Conservation (phyloP, 2,888 invertebrate species). For the Pterostichus madidus region DNA sequence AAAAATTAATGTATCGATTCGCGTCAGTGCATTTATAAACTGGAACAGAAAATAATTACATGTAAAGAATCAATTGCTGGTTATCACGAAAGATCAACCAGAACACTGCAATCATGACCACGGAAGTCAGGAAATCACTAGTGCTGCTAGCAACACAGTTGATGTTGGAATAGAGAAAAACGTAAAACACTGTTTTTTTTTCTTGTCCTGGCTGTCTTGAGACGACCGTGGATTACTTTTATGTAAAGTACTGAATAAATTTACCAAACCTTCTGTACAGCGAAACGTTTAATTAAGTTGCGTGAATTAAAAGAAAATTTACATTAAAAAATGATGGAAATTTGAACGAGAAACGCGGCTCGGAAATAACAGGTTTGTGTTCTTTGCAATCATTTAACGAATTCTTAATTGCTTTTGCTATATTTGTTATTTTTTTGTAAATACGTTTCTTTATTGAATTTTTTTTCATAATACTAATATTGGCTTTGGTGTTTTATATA, state of each 20-base stretch:
- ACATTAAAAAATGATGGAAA: slow-evolving; percentile 63
- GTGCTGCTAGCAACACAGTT: neutral
- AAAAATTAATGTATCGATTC: slow-evolving; percentile 29
- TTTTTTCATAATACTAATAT: slow-evolving; percentile 5
- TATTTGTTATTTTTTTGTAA: slow-evolving; percentile 14
- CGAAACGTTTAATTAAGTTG: slow-evolving; percentile 64
- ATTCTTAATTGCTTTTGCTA: slow-evolving; percentile 33
- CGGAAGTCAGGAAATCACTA: neutral
- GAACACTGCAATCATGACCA: neutral
- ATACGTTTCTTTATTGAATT: slow-evolving; percentile 15
- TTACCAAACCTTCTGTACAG: slow-evolving; percentile 47
- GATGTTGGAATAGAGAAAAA: slow-evolving; percentile 14
- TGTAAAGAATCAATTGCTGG: slow-evolving; percentile 58
- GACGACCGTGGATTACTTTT: slow-evolving; percentile 59
- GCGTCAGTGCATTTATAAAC: slow-evolving; percentile 52
- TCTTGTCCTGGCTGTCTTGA: slow-evolving; percentile 29
- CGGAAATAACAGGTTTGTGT: slow-evolving; percentile 48
- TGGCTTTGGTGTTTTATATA: slow-evolving; percentile 5
- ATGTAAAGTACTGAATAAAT: slow-evolving; percentile 65
- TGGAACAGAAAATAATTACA: slow-evolving; percentile 58
- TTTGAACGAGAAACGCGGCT: slow-evolving; percentile 51
- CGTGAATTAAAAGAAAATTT: slow-evolving; percentile 63
- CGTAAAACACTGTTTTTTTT: slow-evolving; percentile 41
- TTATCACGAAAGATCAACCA: slow-evolving; percentile 53
- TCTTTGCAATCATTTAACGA: slow-evolving; percentile 29